Evolutionary conservation across 2,797 vertebrate genomes (phyloP).

Genomic region (Rhinogobio ventralis): DNA sequence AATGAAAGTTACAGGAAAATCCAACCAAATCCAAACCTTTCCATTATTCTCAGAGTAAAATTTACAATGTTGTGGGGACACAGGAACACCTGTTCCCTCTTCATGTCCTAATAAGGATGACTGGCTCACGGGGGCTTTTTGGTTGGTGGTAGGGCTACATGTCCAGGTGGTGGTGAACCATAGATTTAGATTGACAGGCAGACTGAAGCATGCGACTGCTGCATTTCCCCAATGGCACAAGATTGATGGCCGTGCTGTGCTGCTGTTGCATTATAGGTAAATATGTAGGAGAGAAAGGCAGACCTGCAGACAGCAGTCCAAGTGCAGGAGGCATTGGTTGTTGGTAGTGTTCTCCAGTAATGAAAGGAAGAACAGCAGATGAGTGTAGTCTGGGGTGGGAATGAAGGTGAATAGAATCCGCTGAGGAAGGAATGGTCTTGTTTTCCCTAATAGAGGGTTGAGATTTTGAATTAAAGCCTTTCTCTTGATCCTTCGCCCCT

Average conservation of each 20-base stretch:
- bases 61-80: background rate
- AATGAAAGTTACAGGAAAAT: constrained; percentile 22
- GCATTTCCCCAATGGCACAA: constrained; percentile 65
- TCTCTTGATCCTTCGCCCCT: constrained; percentile 59
- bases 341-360: constrained; percentile 65
- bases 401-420: constrained; percentile 60
- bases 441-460: constrained; percentile 57
- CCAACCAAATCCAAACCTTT: constrained; percentile 3
- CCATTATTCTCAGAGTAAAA: constrained; percentile 29
- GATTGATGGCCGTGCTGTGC: constrained; percentile 61
- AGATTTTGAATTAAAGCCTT: constrained; percentile 49
- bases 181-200: constrained; percentile 64
- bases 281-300: constrained; percentile 70
- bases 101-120: constrained; percentile 12
- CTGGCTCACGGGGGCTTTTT: constrained; percentile 22
- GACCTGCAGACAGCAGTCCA: constrained; percentile 70
- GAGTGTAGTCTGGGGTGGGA: constrained; percentile 63
- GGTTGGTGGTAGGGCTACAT: constrained; percentile 60
- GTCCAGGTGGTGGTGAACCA: constrained; percentile 67
- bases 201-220: constrained; percentile 70
- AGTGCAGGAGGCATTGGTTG: constrained; percentile 64
- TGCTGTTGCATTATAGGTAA: constrained; percentile 76
- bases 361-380: constrained; percentile 67
- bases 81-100: constrained; percentile 28
- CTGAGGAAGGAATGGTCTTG: constrained; percentile 22